Percentiles rank a stretch among this genome's conserved stretches.
Evolutionary conservation across 2,888 invertebrate genomes (phyloP).

Genomic region (Chironomus riparius): DNA sequence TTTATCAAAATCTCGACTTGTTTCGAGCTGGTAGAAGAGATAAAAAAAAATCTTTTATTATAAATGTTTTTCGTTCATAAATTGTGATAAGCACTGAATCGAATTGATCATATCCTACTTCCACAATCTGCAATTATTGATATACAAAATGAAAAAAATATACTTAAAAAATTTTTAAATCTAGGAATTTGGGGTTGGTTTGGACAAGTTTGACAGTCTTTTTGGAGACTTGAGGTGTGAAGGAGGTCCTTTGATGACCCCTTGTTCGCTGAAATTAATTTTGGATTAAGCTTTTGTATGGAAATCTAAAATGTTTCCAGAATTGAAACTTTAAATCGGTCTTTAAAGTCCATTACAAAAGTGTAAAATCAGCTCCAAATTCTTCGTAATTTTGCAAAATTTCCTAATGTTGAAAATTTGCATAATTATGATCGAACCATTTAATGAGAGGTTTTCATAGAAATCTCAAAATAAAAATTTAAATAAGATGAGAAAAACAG

Average conservation of each 20-base stretch:
- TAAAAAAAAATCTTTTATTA: not conserved
- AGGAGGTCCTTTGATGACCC: no score
- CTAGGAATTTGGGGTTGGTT: no score
- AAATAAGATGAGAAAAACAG: not conserved
- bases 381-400: constrained; percentile 17
- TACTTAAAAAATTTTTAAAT: not conserved
- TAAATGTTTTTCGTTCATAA: not conserved
- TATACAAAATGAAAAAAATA: not conserved
- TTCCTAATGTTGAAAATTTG: constrained; percentile 18
- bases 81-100: not conserved
- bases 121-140: not conserved
- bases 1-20: not conserved
- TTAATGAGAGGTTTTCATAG: not conserved
- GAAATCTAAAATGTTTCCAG: no score
- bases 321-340: no score
- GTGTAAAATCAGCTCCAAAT: no score
- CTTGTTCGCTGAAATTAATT: no score
- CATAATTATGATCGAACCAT: constrained; percentile 1
- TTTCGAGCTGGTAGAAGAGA: not conserved
- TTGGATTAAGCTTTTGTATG: no score
- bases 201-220: no score
- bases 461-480: not conserved
- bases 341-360: no score
- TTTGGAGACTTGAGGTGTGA: no score
- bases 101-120: constrained; percentile 2